Percentiles rank a stretch among this genome's conserved stretches.
Conservation (phyloP, 2,797 vertebrate genomes). For the Sarcophilus harrisii region DNA sequence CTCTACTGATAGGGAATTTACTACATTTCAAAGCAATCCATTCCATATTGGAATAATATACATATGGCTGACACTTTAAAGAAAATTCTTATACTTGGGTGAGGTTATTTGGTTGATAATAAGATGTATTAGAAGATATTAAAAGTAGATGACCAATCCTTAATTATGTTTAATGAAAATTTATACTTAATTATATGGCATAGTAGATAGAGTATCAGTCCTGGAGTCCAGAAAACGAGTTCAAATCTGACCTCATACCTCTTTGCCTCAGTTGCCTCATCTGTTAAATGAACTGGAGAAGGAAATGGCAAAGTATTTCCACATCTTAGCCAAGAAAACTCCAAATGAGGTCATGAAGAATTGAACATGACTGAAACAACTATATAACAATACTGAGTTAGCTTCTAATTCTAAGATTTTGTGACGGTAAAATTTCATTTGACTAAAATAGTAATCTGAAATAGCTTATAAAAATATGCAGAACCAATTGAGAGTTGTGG, state of each 20-base stretch:
- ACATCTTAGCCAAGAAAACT: too few relatives aligned
- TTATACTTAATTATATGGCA: neutral
- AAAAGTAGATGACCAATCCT: neutral
- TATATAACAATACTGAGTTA: too few relatives aligned
- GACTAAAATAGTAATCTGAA: constrained; percentile 18
- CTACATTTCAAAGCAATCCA: too few relatives aligned
- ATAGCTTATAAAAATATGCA: constrained; percentile 37
- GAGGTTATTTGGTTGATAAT: neutral
- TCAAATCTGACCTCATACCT: neutral
- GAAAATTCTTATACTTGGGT: constrained; percentile 34
- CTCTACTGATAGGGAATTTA: too few relatives aligned
- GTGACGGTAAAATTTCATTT: too few relatives aligned
- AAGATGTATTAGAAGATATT: neutral
- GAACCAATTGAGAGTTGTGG: constrained; percentile 36
- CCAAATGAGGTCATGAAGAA: too few relatives aligned
- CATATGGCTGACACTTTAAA: constrained; percentile 17
- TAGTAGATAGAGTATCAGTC: neutral
- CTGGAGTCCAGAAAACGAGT: neutral
- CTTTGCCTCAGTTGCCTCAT: too few relatives aligned
- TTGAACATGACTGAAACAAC: too few relatives aligned
- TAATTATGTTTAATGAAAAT: neutral
- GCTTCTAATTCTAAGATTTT: too few relatives aligned
- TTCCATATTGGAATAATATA: too few relatives aligned
- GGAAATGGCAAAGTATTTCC: too few relatives aligned
- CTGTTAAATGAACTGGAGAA: too few relatives aligned